Percentiles rank a stretch among this genome's conserved stretches.
phyloP scores from a whole-genome alignment of 2,797 vertebrate species.

The Hirundo rustica region DNA sequence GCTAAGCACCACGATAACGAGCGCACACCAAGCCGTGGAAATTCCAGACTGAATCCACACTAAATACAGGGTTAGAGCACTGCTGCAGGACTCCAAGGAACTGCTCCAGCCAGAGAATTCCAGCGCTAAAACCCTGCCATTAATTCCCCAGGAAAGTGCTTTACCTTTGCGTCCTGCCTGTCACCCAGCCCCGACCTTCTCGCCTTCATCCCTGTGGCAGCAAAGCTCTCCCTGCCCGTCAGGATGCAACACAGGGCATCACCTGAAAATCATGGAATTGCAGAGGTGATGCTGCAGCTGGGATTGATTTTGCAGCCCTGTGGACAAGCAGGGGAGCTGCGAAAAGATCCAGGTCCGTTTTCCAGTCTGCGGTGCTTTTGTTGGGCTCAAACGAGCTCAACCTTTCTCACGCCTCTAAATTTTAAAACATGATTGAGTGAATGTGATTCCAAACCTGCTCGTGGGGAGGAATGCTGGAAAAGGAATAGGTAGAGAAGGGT shows the following conservation, averaged over 20 bases:
- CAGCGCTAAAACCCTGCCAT: background rate
- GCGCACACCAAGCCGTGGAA: background rate
- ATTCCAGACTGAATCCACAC: background rate
- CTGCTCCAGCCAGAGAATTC: background rate
- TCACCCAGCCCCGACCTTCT: background rate
- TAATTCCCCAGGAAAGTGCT: background rate
- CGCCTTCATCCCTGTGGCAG: background rate
- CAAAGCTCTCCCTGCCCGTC: background rate
- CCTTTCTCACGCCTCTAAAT: background rate
- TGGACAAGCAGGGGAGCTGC: background rate
- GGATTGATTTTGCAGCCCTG: background rate
- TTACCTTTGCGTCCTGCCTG: background rate
- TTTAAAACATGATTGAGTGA: background rate
- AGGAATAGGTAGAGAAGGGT: background rate
- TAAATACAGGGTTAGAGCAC: background rate
- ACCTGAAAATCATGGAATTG: background rate
- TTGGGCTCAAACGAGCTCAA: background rate
- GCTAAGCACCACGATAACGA: background rate
- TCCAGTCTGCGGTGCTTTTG: fast-evolving
- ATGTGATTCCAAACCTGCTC: background rate
- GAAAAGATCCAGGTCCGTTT: background rate
- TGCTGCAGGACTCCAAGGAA: background rate
- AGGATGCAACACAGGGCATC: background rate
- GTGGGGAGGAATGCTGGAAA: background rate
- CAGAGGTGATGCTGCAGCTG: background rate